phyloP scores from a whole-genome alignment of 2,888 invertebrate species.

The Smittia sp. region DNA sequence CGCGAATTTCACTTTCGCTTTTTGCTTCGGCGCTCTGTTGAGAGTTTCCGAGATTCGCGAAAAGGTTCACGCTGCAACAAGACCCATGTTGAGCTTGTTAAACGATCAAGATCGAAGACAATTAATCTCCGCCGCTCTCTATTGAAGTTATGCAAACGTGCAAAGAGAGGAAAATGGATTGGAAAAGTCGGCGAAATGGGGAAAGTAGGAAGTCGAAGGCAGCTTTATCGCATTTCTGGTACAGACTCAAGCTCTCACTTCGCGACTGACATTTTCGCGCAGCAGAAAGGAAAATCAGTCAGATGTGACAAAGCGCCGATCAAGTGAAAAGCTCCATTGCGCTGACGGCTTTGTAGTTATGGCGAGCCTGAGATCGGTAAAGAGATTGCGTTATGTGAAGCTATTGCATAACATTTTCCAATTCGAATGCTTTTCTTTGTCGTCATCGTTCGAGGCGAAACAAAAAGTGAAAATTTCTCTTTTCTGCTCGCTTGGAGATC shows the following conservation, averaged over 20 bases:
- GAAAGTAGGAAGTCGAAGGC: conserved; percentile 38
- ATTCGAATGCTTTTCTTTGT: not conserved
- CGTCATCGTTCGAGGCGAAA: not conserved
- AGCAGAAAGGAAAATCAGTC: conserved; percentile 25
- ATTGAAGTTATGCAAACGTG: not conserved
- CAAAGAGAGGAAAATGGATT: conserved; percentile 25
- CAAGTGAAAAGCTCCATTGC: conserved; percentile 29
- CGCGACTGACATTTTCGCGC: conserved; percentile 11
- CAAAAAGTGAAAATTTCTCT: conserved; percentile 27
- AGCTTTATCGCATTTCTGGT: conserved; percentile 6
- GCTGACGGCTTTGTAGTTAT: not conserved
- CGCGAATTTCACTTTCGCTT: conserved; percentile 32
- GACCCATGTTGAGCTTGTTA: not conserved
- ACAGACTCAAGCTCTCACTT: conserved; percentile 24
- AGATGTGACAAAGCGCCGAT: conserved; percentile 20
- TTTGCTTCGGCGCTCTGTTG: not conserved
- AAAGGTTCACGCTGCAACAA: conserved; percentile 26
- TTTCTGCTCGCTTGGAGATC: conserved; percentile 8
- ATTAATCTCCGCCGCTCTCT: not conserved
- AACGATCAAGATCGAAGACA: not conserved
- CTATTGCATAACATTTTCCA: not conserved
- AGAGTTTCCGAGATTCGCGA: conserved; percentile 21
- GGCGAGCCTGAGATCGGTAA: not conserved
- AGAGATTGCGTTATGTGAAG: not conserved
- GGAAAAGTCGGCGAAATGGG: conserved; percentile 2